These are phyloP conservation scores for Bhutanitis thaidina DNA, from an alignment of 2,888 invertebrate species.

Conservation along the genomic window DNA sequence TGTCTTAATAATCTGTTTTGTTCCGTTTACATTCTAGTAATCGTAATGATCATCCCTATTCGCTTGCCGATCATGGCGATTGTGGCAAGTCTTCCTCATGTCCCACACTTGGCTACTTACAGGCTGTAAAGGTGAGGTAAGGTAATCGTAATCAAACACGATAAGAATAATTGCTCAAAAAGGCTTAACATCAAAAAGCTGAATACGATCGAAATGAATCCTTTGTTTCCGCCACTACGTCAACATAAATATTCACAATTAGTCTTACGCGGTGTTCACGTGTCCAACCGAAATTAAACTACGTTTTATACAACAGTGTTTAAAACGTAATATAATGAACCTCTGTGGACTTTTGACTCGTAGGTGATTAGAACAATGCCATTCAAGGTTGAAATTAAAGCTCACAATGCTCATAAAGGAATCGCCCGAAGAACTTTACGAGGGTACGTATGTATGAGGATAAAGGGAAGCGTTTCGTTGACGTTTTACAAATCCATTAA, in stretches of 20 bases:
- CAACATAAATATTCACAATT: slow-evolving; percentile 18
- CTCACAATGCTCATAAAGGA: slow-evolving; percentile 74
- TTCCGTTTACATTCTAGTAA: too few relatives aligned
- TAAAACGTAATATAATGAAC: slow-evolving; percentile 14
- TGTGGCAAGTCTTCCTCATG: too few relatives aligned
- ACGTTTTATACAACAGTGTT: slow-evolving; percentile 1
- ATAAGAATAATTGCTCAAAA: not conserved
- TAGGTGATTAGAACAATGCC: slow-evolving; percentile 65
- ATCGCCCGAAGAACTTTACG: slow-evolving; percentile 53
- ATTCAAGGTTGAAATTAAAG: slow-evolving; percentile 63
- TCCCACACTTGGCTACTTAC: too few relatives aligned
- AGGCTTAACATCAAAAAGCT: slow-evolving; percentile 5
- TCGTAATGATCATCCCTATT: too few relatives aligned
- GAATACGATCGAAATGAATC: slow-evolving; percentile 6
- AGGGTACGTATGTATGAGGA: slow-evolving; percentile 59
- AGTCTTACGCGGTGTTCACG: slow-evolving; percentile 14
- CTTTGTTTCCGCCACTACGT: slow-evolving; percentile 7
- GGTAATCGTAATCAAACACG: too few relatives aligned
- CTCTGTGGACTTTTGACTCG: slow-evolving; percentile 32
- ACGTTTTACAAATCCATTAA: slow-evolving; percentile 11
- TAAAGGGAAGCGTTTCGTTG: slow-evolving; percentile 28
- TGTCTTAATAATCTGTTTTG: too few relatives aligned
- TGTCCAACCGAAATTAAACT: slow-evolving; percentile 15
- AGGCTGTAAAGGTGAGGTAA: too few relatives aligned
- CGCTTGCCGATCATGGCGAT: too few relatives aligned